These are phyloP conservation scores for Fregata magnificens DNA, from an alignment of 2,113 vertebrate genomes.

Conservation along the genomic window DNA sequence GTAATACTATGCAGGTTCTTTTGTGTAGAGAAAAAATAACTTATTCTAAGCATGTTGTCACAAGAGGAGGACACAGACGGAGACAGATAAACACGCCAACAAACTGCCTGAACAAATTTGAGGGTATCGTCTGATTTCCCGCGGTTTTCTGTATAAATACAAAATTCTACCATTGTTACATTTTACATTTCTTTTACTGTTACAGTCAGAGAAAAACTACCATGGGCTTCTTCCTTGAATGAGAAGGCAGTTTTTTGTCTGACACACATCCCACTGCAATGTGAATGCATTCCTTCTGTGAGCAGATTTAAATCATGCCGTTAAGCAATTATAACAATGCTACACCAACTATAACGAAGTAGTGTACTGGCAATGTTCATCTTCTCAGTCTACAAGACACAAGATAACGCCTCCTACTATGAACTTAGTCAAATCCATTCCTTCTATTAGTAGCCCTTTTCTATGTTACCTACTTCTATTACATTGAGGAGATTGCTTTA, in stretches of 20 bases:
- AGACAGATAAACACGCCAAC: neutral
- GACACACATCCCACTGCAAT: neutral
- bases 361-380: neutral
- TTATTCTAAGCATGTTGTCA: neutral
- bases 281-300: accelerated
- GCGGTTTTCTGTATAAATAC: neutral
- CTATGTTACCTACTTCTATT: no score
- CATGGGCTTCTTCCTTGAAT: neutral
- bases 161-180: neutral
- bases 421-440: neutral
- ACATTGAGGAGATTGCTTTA: neutral
- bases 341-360: neutral
- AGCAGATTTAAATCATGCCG: neutral
- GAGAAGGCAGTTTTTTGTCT: neutral
- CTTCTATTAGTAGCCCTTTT: neutral
- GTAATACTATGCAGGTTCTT: neutral
- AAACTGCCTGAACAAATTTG: neutral
- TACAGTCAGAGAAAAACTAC: neutral
- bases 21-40: neutral
- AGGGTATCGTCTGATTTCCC: neutral
- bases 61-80: neutral
- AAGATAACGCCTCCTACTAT: neutral
- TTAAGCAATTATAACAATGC: neutral
- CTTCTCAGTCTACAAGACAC: neutral
- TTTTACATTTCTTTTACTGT: neutral